Evolutionary conservation across 2,888 invertebrate genomes (phyloP), one percentile per base, ranked within the genome.

Genomic region (Rotaria socialis): DNA sequence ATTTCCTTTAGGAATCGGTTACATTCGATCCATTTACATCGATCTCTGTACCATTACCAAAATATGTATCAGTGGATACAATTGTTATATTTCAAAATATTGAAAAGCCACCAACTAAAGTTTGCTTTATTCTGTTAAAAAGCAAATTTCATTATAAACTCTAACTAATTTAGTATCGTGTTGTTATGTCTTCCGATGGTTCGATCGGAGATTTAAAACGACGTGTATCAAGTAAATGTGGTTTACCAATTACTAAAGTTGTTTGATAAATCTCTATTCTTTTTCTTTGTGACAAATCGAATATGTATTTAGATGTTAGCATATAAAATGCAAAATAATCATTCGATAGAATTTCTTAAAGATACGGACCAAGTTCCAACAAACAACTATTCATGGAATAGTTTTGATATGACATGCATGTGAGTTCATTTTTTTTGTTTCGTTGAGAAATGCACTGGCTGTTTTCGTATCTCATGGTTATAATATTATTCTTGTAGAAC

Each of bases 21-120:
- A 92, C 92, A 6, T 92, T 92, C 89, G 92, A 92, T 88, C 92
- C 92, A 14, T 92, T 92, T 89, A 89, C 92, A 87, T 92, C 92
- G 87, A 89, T 92, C 50, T 91, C 92, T 3, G 90, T 92, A 19
- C 92, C 92, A 24, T 90, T 92, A 58, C 92, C 92, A 22, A 92
- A 92, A 89, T 91, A 90, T 19, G 47, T 47, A n/a, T 24, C 47
- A 8, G 24, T 80, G 14, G 80, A 80, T n/a, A 47, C 47, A 47
- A 47, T 80, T 14, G 80, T 80, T n/a, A 47, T 5, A 47, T 80
- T 14, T n/a, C 43, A 47, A 80, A 80, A 24, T 24, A 47, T 47
- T 10, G 80, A 47, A 43, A 80, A 47, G 47, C 1, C 43, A 80
- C 80, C 80, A 11, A 80, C 8, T 47, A 80, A 80, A n/a, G 80